Base-by-base conservation (phyloP, 2,797 vertebrate species). In the Sebastes umbrosus region DNA sequence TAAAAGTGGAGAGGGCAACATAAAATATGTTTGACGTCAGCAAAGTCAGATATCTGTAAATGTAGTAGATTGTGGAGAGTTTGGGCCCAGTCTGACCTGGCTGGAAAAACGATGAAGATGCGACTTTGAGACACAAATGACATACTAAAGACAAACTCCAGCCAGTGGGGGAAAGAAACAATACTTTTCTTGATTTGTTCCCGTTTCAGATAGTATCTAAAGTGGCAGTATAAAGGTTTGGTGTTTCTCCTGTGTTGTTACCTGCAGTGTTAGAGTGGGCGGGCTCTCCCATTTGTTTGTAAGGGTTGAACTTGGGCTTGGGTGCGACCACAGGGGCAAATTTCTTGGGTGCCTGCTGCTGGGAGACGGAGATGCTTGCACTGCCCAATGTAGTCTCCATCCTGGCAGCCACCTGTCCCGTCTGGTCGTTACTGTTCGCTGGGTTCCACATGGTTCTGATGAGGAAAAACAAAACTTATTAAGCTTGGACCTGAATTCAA, bases 261-360 rank as follows among this genome's bases (percentile, higher is more conserved):
- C 98, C 97, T 88, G 96, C 95, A 43, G 90, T 75, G 82, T 97
- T 97, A 3, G 93, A 84, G 4, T 77, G 82, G 36, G 39, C 5
- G n/a, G 81, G 9, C 2, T 96, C 95, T 62, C 90, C 94, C 13
- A 46, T 50, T 24, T 85, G 88, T 88, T 98, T 98, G 90, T 98
- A 99, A 0, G 98, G 98, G 87, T 99, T 99, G 91, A 97, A 99
- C 91, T 99, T 99, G 20, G 98, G 98, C 79, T 99, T 99, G 46
- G 98, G 98, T 16, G 98, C 98, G 4, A 99, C 98, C 7, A 98
- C 93, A 0, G 98, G 98, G 0, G 98, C 98, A 92, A 98, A 99
- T 85, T 99, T 99, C 96, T 99, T 99, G 29, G 98, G 98, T 0
- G 95, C 77, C 88, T 99, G 98, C 78, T 99, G 98, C 84, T 97